phyloP scores from a whole-genome alignment of 2,113 vertebrate genomes.

The Psephotus haematonotus region DNA sequence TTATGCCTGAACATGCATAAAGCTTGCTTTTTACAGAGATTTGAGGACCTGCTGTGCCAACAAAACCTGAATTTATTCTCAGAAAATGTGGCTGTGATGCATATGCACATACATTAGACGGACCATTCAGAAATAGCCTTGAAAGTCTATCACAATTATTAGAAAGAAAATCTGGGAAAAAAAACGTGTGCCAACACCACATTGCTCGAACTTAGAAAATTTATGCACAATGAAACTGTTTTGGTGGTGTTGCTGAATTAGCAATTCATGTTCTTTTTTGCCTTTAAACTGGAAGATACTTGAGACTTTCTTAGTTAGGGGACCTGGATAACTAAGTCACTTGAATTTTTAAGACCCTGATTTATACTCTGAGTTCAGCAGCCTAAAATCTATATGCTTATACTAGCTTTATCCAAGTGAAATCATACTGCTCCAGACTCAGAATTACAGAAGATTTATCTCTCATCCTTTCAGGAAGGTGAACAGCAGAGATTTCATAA shows the following conservation, averaged over 20 bases:
- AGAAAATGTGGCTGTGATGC: not conserved
- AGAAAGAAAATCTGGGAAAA: not conserved
- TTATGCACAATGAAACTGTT: not conserved
- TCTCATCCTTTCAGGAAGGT: not conserved
- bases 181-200: fast-evolving
- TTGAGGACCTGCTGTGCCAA: not conserved
- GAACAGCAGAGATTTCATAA: not conserved
- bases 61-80: not conserved
- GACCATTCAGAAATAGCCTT: not conserved
- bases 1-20: not conserved
- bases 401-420: not conserved
- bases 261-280: fast-evolving
- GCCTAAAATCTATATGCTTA: not conserved
- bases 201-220: not conserved
- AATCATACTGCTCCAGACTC: not conserved
- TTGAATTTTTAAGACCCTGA: not conserved
- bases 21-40: not conserved
- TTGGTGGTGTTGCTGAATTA: not conserved
- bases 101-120: not conserved
- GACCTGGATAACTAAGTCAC: not conserved
- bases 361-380: not conserved
- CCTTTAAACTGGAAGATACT: not conserved
- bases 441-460: not conserved
- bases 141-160: not conserved
- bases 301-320: not conserved